phyloP scores from a whole-genome alignment of 2,113 vertebrate species.

The Cryptotis parvus region DNA sequence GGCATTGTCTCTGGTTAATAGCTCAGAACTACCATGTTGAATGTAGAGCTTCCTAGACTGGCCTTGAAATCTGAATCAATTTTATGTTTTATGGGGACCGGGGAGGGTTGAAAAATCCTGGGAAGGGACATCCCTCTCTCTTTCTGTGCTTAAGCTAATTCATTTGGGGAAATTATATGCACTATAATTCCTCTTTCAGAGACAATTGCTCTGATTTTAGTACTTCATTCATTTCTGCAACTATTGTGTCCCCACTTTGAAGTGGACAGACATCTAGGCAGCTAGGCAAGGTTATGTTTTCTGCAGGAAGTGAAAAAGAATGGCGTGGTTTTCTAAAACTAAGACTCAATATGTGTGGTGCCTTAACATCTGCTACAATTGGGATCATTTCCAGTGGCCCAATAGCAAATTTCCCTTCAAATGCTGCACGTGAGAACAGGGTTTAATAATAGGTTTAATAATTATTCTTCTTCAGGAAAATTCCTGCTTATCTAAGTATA shows the following conservation, averaged over 20 bases:
- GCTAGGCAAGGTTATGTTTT: background rate
- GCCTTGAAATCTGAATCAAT: too few species aligned
- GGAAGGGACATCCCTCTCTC: background rate
- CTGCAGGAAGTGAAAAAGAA: background rate
- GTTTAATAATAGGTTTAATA: too few species aligned
- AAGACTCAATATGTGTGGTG: background rate
- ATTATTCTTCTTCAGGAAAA: too few species aligned
- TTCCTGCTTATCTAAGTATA: background rate
- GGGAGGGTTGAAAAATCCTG: background rate
- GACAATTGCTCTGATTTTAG: background rate
- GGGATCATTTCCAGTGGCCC: background rate
- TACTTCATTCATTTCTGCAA: background rate
- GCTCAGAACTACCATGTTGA: background rate
- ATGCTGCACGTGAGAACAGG: background rate
- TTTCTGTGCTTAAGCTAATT: background rate
- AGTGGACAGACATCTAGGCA: background rate
- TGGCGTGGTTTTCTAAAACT: background rate
- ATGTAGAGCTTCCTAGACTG: background rate
- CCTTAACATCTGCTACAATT: background rate
- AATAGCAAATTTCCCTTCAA: background rate
- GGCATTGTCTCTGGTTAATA: background rate
- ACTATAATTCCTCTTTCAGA: background rate
- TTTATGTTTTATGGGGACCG: background rate
- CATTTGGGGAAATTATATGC: background rate
- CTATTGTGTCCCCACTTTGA: background rate